These are phyloP conservation scores for Hylia prasina DNA, from an alignment of 2,113 vertebrate genomes.

Conservation along the genomic window DNA sequence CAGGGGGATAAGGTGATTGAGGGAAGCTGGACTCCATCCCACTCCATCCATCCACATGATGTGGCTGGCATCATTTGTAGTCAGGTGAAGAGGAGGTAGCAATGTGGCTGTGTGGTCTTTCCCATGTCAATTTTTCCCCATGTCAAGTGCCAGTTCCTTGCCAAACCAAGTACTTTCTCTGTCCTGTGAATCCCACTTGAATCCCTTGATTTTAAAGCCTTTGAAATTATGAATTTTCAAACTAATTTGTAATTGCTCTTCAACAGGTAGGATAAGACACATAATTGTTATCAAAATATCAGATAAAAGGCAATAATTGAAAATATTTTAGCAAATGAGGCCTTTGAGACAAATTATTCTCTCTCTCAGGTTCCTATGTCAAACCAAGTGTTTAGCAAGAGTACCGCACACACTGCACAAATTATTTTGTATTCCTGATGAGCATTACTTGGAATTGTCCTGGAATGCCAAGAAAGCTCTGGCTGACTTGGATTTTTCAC, in stretches of 20 bases:
- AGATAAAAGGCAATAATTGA: neutral
- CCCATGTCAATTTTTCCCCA: neutral
- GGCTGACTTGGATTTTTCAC: neutral
- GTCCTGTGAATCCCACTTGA: neutral
- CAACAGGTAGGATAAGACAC: neutral
- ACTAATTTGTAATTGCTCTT: neutral
- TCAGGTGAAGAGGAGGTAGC: neutral
- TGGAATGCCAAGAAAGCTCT: neutral
- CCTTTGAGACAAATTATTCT: neutral
- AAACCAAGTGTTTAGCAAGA: neutral
- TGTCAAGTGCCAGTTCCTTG: neutral
- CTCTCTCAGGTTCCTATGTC: neutral
- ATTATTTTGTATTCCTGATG: neutral
- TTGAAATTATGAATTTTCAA: neutral
- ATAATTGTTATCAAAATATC: neutral
- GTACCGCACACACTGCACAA: neutral
- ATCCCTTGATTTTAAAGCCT: neutral
- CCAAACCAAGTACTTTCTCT: neutral
- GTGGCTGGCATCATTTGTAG: neutral
- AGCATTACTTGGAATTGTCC: neutral
- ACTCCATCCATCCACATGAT: neutral
- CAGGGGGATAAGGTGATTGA: neutral
- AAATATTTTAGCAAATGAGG: neutral
- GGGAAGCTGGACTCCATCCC: neutral
- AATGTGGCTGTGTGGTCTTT: neutral